These are phyloP conservation scores for Atherinomorus stipes DNA, from an alignment of 2,113 vertebrate genomes.

Conservation along the genomic window DNA sequence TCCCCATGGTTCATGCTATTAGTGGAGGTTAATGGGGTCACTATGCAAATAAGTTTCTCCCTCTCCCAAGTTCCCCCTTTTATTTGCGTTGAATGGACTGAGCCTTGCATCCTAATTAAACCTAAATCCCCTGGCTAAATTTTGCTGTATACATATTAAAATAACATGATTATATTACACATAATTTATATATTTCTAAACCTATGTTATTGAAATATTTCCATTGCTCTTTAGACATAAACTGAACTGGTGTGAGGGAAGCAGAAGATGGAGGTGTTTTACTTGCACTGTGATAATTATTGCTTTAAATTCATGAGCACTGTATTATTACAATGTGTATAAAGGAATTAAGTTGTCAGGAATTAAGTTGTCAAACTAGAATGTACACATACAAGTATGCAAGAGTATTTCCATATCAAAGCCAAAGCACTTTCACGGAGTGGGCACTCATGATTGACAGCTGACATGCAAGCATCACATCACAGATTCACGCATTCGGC, in stretches of 20 bases:
- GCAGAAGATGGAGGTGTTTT: not conserved
- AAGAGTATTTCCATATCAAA: constrained; percentile 21
- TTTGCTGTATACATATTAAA: not conserved
- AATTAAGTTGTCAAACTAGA: too few species aligned
- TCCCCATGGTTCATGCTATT: constrained; percentile 18
- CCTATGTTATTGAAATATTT: not conserved
- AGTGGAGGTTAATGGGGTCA: constrained; percentile 49
- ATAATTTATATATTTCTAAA: not conserved
- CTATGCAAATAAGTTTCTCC: constrained; percentile 11
- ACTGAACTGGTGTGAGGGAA: not conserved
- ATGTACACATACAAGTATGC: not conserved
- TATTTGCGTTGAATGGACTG: not conserved
- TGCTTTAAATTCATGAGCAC: not conserved
- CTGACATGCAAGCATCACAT: constrained; percentile 5
- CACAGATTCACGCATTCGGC: constrained; percentile 14
- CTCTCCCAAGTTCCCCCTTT: not conserved
- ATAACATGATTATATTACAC: not conserved
- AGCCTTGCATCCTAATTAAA: not conserved
- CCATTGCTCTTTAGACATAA: not conserved
- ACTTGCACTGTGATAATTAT: not conserved
- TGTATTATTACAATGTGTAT: not conserved
- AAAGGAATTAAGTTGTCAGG: not conserved
- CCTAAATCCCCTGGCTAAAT: not conserved
- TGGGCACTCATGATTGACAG: constrained; percentile 17
- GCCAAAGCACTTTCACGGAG: not conserved